Conservation (phyloP, 2,113 vertebrate genomes). For the Podarcis muralis region DNA sequence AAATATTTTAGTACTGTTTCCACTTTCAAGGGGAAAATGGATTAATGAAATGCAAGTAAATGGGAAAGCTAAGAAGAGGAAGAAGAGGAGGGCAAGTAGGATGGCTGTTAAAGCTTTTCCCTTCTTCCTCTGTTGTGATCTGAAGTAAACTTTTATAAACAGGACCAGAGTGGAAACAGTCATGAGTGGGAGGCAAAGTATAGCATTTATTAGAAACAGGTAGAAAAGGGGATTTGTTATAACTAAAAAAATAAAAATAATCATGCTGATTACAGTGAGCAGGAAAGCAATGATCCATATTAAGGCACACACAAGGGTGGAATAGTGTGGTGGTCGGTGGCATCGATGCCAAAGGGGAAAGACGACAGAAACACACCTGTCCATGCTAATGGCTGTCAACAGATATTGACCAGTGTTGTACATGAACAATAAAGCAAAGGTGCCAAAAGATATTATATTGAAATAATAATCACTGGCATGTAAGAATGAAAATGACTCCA, state of each 20-base stretch:
- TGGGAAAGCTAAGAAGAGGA: background rate
- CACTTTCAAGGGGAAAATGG: fast-evolving
- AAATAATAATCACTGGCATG: too few species aligned
- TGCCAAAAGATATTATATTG: too few species aligned
- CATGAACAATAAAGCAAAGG: background rate
- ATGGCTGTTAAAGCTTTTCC: background rate
- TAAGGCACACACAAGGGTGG: background rate
- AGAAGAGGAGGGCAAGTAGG: background rate
- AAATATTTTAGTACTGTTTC: background rate
- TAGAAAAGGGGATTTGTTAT: fast-evolving
- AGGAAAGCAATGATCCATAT: constrained; percentile 58
- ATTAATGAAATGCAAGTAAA: background rate
- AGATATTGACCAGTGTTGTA: constrained; percentile 56
- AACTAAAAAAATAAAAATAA: background rate
- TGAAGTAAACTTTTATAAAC: background rate
- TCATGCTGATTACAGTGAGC: background rate
- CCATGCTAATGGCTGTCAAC: constrained; percentile 51
- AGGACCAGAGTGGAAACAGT: background rate
- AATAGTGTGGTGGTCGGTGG: background rate
- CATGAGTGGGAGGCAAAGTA: constrained; percentile 3
- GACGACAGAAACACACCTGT: constrained; percentile 59
- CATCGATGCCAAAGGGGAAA: constrained; percentile 53
- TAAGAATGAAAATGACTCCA: too few species aligned
- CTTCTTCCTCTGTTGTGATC: background rate
- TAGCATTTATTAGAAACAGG: constrained; percentile 54